Percentiles rank a stretch among this genome's conserved stretches.
These are phyloP conservation scores for Schizopygopsis malacanthus DNA, from an alignment of 2,797 vertebrate species.

Conservation along the genomic window DNA sequence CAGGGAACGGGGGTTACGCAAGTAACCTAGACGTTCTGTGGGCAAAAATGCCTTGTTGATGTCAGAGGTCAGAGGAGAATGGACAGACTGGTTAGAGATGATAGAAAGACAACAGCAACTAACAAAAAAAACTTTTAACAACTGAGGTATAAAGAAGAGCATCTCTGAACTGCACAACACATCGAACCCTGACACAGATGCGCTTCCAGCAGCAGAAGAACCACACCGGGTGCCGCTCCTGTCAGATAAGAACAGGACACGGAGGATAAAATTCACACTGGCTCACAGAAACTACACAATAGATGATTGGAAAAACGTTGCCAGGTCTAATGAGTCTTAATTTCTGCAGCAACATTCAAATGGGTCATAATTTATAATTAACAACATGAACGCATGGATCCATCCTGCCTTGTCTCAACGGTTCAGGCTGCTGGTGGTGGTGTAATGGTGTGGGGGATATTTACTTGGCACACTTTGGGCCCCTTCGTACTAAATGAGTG, in stretches of 20 bases:
- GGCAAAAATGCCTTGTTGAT: conserved; percentile 37
- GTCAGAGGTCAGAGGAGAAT: conserved; percentile 56
- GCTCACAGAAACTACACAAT: neutral
- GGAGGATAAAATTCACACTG: neutral
- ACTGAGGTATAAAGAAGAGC: neutral
- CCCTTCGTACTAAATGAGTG: neutral
- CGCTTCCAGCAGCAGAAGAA: neutral
- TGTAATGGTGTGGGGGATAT: neutral
- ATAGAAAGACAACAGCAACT: neutral
- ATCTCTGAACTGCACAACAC: neutral
- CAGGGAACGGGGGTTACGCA: no score
- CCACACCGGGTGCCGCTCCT: neutral
- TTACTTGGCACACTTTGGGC: neutral
- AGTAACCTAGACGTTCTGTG: no score
- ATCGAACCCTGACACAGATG: neutral
- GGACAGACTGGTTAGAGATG: conserved; percentile 12
- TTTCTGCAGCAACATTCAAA: neutral
- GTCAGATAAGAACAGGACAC: neutral
- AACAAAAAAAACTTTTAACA: neutral
- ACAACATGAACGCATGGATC: neutral
- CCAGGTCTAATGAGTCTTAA: neutral
- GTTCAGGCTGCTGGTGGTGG: neutral
- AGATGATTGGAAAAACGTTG: neutral
- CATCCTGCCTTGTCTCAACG: neutral
- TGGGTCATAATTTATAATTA: neutral